Conservation (phyloP, 2,888 invertebrate species). For the Heliconius hortense region DNA sequence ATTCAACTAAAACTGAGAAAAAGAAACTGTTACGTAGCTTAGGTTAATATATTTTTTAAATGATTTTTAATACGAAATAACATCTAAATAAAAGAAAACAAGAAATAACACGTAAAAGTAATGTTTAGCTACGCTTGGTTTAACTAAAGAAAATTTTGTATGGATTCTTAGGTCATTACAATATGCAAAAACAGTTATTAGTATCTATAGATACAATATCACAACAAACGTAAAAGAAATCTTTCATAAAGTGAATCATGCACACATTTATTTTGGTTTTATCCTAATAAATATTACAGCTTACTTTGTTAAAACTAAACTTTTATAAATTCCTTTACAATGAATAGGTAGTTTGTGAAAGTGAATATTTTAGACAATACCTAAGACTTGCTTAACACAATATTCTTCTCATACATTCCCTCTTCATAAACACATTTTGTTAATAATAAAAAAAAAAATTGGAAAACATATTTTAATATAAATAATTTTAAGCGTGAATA, state of each 20-base stretch:
- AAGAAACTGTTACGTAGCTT: background rate
- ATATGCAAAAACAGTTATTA: conserved; percentile 16
- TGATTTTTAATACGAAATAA: background rate
- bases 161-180: conserved; percentile 14
- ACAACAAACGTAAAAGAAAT: background rate
- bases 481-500: conserved; percentile 33
- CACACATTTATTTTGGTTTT: background rate
- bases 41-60: background rate
- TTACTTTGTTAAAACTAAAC: background rate
- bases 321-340: conserved; percentile 5
- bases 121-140: background rate
- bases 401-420: background rate
- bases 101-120: conserved; percentile 1
- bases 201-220: background rate
- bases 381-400: background rate
- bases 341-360: conserved; percentile 24
- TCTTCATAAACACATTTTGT: background rate
- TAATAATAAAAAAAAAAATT: background rate
- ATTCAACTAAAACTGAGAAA: background rate
- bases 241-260: background rate
- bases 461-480: background rate
- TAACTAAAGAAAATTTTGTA: conserved; percentile 7
- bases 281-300: background rate
- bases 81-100: background rate
- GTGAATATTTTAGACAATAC: conserved; percentile 9